Percentiles rank a stretch among this genome's conserved stretches.
Evolutionary conservation across 2,888 invertebrate species (phyloP).

Genomic region (Rotaria socialis): DNA sequence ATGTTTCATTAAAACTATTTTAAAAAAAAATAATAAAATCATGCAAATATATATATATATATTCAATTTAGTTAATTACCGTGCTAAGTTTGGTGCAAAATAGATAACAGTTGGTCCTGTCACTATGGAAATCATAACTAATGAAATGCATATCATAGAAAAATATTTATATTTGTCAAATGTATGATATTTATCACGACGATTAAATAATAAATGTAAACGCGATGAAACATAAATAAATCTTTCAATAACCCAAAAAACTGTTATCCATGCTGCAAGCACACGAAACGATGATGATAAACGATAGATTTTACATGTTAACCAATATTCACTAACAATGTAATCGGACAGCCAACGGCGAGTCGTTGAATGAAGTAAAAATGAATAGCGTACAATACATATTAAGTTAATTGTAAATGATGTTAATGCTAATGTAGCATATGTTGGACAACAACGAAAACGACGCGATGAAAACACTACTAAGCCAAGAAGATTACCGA

Average conservation of each 20-base stretch:
- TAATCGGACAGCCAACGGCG: background rate
- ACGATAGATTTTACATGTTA: constrained; percentile 15
- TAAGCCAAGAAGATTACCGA: background rate
- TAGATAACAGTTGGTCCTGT: background rate
- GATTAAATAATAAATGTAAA: background rate
- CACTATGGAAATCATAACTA: background rate
- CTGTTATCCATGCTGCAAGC: background rate
- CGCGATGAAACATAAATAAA: background rate
- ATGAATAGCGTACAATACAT: background rate
- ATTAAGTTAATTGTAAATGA: background rate
- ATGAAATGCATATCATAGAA: background rate
- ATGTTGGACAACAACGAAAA: constrained; percentile 7
- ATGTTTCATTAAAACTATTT: background rate
- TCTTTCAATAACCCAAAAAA: constrained; percentile 17
- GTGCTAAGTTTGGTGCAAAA: background rate
- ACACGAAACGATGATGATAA: constrained; percentile 30
- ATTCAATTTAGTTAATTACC: background rate
- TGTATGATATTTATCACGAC: background rate
- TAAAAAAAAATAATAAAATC: background rate
- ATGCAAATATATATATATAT: background rate
- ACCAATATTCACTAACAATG: background rate
- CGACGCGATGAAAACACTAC: background rate
- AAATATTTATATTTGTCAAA: background rate
- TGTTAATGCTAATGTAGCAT: background rate
- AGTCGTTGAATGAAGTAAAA: background rate